These are phyloP conservation scores for Battus philenor DNA, from an alignment of 1,140 invertebrate genomes.

Conservation along the genomic window DNA sequence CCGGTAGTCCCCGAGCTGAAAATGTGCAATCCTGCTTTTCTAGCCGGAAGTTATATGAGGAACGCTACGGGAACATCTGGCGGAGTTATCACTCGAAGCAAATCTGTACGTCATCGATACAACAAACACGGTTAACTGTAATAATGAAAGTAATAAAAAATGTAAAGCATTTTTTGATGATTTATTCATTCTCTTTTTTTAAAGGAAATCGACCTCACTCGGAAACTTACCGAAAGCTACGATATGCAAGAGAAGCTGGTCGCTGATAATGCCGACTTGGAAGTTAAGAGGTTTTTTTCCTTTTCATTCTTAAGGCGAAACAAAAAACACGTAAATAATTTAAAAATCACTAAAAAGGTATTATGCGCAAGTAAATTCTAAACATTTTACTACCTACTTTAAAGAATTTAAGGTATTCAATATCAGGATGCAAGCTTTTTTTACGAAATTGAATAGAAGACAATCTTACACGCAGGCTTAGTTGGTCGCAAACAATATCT, in stretches of 20 bases:
- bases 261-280: slow-evolving; percentile 78
- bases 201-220: slow-evolving; percentile 69
- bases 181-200: too few relatives aligned
- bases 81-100: slow-evolving; percentile 37
- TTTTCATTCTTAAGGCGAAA: too few relatives aligned
- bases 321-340: too few relatives aligned
- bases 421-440: too few relatives aligned
- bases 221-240: slow-evolving; percentile 77
- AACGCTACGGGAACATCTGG: slow-evolving; percentile 11
- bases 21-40: slow-evolving; percentile 36
- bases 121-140: slow-evolving; percentile 4
- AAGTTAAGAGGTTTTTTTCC: slow-evolving; percentile 78
- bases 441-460: too few relatives aligned
- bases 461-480: too few relatives aligned
- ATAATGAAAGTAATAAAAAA: slow-evolving; percentile 22
- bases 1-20: slow-evolving; percentile 41
- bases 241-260: slow-evolving; percentile 79
- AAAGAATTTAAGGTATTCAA: too few relatives aligned
- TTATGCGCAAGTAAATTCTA: too few relatives aligned
- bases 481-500: too few relatives aligned
- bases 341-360: too few relatives aligned
- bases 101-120: slow-evolving; percentile 51
- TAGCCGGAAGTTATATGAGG: slow-evolving; percentile 18
- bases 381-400: too few relatives aligned
- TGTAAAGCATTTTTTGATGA: slow-evolving; percentile 25